Conservation (phyloP, 2,113 vertebrate genomes). For the Lota lota region DNA sequence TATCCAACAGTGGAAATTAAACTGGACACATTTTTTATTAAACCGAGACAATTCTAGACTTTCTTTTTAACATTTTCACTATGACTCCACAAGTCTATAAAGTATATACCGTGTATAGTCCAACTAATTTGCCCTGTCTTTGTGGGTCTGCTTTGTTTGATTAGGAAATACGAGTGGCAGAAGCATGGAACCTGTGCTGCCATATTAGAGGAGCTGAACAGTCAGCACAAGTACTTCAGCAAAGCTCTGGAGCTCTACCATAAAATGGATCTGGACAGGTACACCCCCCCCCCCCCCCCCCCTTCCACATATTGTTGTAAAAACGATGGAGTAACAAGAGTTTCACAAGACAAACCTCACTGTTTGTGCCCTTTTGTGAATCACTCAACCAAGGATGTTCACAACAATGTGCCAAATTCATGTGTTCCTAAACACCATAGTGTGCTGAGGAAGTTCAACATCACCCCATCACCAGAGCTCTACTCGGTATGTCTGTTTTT, state of each 20-base stretch:
- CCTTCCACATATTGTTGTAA: no score
- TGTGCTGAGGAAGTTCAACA: constrained; percentile 53
- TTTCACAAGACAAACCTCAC: no score
- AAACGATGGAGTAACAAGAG: no score
- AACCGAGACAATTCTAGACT: no score
- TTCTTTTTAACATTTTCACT: no score
- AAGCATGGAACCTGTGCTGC: constrained; percentile 70
- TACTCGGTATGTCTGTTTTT: constrained; percentile 49
- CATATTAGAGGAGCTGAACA: constrained; percentile 45
- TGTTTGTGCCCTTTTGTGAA: not conserved
- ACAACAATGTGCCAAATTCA: constrained; percentile 14
- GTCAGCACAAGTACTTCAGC: constrained; percentile 66
- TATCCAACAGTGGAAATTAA: no score
- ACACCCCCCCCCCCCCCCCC: not conserved
- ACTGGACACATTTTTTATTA: no score
- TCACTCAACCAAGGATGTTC: not conserved
- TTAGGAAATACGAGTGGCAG: constrained; percentile 66
- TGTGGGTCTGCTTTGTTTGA: constrained; percentile 2
- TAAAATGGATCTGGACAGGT: constrained; percentile 62
- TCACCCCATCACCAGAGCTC: constrained; percentile 53
- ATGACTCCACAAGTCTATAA: no score
- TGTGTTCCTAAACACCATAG: constrained; percentile 42
- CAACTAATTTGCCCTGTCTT: not conserved
- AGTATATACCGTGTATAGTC: not conserved
- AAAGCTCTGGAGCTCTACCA: constrained; percentile 66